Base-by-base conservation (phyloP, 2,888 invertebrate genomes). In the Merodon equestris region DNA sequence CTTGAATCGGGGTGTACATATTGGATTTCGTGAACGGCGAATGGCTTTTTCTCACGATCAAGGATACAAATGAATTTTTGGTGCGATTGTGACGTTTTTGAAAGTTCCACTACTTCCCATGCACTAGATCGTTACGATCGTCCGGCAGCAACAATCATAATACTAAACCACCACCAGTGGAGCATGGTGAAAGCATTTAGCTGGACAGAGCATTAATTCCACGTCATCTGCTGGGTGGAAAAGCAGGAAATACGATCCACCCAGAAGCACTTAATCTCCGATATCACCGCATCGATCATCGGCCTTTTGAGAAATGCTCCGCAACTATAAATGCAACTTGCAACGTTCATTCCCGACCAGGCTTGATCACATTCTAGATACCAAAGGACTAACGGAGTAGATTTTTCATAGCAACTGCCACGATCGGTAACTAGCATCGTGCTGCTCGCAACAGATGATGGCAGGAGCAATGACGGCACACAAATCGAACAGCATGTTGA, bases 221-320 rank as follows among this genome's bases (percentile, higher is more conserved):
- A 44, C 15, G 9, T 27, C 27, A 27, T 27, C 2, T 27, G 27
- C 27, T 7, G 27, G 27, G 27, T 54, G 40, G 9, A 15, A 13
- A 54, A 77, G 66, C 66, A 77, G 76, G 76, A 77, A 77, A 77
- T 34, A 34, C 66, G 19, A 77, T 77, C 60, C 36, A 17, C 45
- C 44, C 72, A 56, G 51, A 40, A 54, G 67, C 72, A 67, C 72
- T 77, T 77, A 77, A 77, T 77, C 76, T 77, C 38, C 56, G 47
- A 53, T 66, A 77, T 72, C 72, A 51, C 72, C 45, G 61, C 72
- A 77, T 77, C 76, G 72, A 77, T 77, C 76, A 77, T 72, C 60
- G 45, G 19, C 45, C 47, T 34, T 13, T 17, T 47, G 61, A 72
- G 71, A 71, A 72, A 67, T 61, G 71, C 66, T 27, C 27, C 7